These are phyloP conservation scores for Carabus problematicus DNA, from an alignment of 2,888 invertebrate species.

Conservation along the genomic window DNA sequence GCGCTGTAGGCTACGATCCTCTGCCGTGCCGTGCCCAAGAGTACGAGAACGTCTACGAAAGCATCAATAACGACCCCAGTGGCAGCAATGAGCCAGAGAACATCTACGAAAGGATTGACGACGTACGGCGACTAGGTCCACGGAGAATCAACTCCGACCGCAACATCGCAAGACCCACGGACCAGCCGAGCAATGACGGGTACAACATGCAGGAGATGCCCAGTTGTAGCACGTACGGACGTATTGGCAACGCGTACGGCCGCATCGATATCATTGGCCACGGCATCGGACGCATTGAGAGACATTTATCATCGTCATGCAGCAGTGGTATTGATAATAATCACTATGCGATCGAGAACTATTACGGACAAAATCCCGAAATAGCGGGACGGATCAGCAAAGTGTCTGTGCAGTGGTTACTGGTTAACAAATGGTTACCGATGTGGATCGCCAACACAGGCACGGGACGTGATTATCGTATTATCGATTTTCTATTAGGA, in stretches of 20 bases:
- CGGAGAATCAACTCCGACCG: conserved; percentile 44
- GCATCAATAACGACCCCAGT: conserved; percentile 59
- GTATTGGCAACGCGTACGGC: conserved; percentile 61
- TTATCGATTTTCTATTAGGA: conserved; percentile 58
- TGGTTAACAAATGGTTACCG: conserved; percentile 72
- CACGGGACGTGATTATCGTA: conserved; percentile 63
- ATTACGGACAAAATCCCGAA: conserved; percentile 55
- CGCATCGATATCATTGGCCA: conserved; percentile 64
- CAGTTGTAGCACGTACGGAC: conserved; percentile 55
- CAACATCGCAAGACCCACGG: conserved; percentile 41
- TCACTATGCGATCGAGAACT: conserved; percentile 59
- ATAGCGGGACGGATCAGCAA: conserved; percentile 64
- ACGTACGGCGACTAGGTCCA: conserved; percentile 46
- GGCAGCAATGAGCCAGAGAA: conserved; percentile 58
- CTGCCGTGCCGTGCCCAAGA: conserved; percentile 54
- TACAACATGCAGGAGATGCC: conserved; percentile 35
- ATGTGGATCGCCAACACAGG: conserved; percentile 66
- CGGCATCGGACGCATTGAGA: conserved; percentile 65
- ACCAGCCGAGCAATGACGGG: conserved; percentile 39
- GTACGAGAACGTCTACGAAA: conserved; percentile 65
- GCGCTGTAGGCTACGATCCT: conserved; percentile 61
- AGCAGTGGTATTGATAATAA: conserved; percentile 63
- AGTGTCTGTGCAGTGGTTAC: conserved; percentile 70
- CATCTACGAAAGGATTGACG: conserved; percentile 54
- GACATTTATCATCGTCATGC: conserved; percentile 71